These are phyloP conservation scores for Panthera uncia DNA, from an alignment of 2,113 vertebrate species.

Conservation along the genomic window DNA sequence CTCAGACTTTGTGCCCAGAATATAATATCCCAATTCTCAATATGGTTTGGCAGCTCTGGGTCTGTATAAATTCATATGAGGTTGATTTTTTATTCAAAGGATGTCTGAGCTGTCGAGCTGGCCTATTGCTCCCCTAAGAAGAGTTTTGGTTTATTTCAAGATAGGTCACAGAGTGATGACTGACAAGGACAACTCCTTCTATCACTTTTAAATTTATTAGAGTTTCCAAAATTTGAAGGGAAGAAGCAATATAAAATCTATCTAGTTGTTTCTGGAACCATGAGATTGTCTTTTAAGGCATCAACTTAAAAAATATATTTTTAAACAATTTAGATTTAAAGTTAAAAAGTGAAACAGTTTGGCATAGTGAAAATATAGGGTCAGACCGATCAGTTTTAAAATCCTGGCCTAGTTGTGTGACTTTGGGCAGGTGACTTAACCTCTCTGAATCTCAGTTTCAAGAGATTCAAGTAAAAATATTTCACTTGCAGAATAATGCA, in stretches of 20 bases:
- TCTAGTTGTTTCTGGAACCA: not conserved
- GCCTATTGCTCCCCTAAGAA: not conserved
- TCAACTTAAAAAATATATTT: not conserved
- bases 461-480: not conserved
- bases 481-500: constrained; percentile 12
- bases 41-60: not conserved
- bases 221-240: constrained; percentile 1
- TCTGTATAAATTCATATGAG: not conserved
- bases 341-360: not conserved
- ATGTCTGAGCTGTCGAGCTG: not conserved
- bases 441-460: not conserved
- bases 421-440: not conserved
- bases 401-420: not conserved
- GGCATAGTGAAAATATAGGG: not conserved
- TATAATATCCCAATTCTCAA: not conserved
- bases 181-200: not conserved
- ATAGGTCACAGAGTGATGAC: not conserved
- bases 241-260: not conserved
- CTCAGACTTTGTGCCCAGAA: not conserved
- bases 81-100: not conserved
- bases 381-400: not conserved
- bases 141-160: not conserved
- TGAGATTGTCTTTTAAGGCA: not conserved
- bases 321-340: not conserved
- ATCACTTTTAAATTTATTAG: not conserved